phyloP scores from a whole-genome alignment of 2,888 invertebrate genomes.

The Crematogaster levior region DNA sequence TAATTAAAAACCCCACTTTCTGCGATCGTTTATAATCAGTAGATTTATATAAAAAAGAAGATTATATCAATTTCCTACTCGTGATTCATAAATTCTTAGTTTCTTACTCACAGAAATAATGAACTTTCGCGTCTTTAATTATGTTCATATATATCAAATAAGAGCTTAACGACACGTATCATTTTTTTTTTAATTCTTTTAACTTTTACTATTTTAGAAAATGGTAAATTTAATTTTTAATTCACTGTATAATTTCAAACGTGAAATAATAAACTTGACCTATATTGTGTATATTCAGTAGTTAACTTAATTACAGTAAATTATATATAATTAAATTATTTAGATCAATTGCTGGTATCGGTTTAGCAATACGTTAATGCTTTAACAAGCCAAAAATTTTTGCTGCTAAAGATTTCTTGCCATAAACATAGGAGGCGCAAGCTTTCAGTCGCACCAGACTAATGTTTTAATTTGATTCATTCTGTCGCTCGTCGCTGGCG shows the following conservation, averaged over 20 bases:
- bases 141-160: not conserved
- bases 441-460: not conserved
- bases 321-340: too few relatives aligned
- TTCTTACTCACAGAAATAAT: not conserved
- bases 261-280: not conserved
- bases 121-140: slow-evolving; percentile 3
- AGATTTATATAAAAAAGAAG: not conserved
- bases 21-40: not conserved
- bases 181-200: not conserved
- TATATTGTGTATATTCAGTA: not conserved
- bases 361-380: not conserved
- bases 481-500: not conserved
- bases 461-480: slow-evolving; percentile 27
- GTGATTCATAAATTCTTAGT: not conserved
- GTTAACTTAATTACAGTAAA: slow-evolving; percentile 8
- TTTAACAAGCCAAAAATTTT: not conserved
- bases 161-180: not conserved
- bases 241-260: not conserved
- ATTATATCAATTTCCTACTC: not conserved
- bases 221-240: not conserved
- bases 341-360: not conserved
- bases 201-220: not conserved
- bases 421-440: not conserved
- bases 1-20: not conserved
- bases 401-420: not conserved